Base-by-base conservation (phyloP, 2,797 vertebrate genomes). In the Acropternis orthonyx region DNA sequence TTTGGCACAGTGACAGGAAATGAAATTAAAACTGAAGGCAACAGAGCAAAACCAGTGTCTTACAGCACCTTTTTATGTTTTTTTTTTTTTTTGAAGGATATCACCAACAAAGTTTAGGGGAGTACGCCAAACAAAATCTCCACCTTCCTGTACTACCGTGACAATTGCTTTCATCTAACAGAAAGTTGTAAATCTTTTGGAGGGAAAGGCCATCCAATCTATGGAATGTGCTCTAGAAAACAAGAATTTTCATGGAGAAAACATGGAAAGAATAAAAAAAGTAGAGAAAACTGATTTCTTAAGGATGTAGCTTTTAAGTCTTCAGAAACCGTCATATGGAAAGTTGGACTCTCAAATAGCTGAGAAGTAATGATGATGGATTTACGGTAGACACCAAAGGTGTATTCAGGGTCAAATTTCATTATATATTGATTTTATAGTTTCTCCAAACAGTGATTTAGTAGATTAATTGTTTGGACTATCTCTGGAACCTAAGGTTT, bases 371-470 rank as follows among this genome's bases (percentile, higher is more conserved):
- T 23, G 30, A 89, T 18, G 20, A 82, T 7, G 43, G 69, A 91
- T 88, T 95, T 85, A 90, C 63, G 86, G 51, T 44, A 65, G 82
- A 59, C 48, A 71, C 46, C 73, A 90, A 92, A 92, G 77, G 73
- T 92, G 76, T 77, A 69, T 39, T 88, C 84, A 95, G 89, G 88
- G 89, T 95, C 78, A 87, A 73, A 94, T 96, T 95, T 95, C 94
- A 96, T 96, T 96, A 96, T 94, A 89, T 88, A 95, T 93, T 96
- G 96, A 96, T 95, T 95, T 95, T 94, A 96, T 95, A 95, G 94
- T 96, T 96, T 96, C 93, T 95, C 95, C 94, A 96, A 97, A 97
- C 89, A 95, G 77, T 92, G 94, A 94, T 96, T 96, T 92, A 96
- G 89, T 72, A 96, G 96, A 95, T 95, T 96, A 96, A 96, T 96